Conservation (phyloP, 2,797 vertebrate genomes). For the Sciaenops ocellatus region DNA sequence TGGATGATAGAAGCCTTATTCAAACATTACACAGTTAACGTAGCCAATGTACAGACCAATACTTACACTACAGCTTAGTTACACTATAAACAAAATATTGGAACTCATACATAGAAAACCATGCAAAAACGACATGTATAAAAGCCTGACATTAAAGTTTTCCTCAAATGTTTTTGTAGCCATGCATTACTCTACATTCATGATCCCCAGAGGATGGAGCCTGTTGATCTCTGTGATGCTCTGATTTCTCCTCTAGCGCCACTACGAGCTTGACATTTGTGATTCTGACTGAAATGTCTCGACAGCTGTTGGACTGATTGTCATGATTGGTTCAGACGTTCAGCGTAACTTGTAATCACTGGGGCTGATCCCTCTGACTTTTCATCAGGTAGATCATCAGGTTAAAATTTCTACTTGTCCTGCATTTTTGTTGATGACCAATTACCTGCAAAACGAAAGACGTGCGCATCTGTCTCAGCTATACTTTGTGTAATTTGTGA, state of each 20-base stretch:
- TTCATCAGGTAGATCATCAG: not conserved
- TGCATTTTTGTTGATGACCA: not conserved
- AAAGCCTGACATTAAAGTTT: not conserved
- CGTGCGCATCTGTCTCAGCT: not conserved
- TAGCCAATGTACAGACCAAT: not conserved
- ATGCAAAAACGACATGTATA: not conserved
- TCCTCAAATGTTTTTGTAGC: not conserved
- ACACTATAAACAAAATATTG: not conserved
- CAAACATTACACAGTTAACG: not conserved
- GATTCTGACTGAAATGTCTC: not conserved
- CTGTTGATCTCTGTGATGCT: not conserved
- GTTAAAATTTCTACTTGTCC: not conserved
- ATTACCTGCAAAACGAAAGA: not conserved
- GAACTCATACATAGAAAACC: not conserved
- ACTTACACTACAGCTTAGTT: not conserved
- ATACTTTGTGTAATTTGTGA: not conserved
- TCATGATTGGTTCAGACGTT: not conserved
- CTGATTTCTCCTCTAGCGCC: not conserved
- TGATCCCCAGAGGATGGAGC: not conserved
- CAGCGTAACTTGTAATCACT: not conserved
- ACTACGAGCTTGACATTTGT: not conserved
- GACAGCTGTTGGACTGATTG: not conserved
- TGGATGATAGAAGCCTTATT: not conserved
- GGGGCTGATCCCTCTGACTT: not conserved
- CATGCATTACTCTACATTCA: not conserved